Percentiles rank a stretch among this genome's conserved stretches.
phyloP scores from a whole-genome alignment of 2,797 vertebrate species.

The Notolepis coatsorum region DNA sequence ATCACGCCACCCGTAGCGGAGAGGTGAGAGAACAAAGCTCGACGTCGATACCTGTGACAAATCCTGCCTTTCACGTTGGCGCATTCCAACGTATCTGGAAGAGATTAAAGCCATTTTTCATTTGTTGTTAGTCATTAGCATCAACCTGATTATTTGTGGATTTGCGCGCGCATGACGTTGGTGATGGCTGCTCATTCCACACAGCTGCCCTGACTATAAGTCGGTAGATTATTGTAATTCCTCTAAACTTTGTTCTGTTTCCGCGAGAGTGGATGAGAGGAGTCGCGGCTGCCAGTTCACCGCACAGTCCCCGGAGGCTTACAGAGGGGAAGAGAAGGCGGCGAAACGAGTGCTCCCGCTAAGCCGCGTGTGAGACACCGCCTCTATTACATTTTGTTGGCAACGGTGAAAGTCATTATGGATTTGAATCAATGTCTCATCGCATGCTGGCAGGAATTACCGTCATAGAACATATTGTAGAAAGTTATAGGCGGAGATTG shows the following conservation, averaged over 20 bases:
- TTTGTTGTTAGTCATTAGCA: no score
- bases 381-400: constrained; percentile 65
- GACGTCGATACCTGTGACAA: no score
- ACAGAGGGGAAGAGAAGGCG: constrained; percentile 61
- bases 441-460: constrained; percentile 43
- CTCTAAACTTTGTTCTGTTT: constrained; percentile 72
- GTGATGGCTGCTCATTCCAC: constrained; percentile 44
- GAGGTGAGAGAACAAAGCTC: no score
- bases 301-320: constrained; percentile 57
- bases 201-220: constrained; percentile 46
- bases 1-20: neutral
- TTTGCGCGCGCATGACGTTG: neutral
- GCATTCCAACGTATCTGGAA: no score
- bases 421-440: constrained; percentile 62
- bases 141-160: constrained; percentile 22
- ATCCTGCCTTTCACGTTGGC: no score
- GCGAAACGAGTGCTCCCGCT: constrained; percentile 53
- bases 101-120: no score
- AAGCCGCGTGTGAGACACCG: constrained; percentile 71
- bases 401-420: constrained; percentile 59
- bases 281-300: constrained; percentile 60
- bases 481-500: no score
- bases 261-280: constrained; percentile 68
- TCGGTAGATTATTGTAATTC: constrained; percentile 70
- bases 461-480: constrained; percentile 39